Conservation (phyloP, 2,888 invertebrate species). For the Kryphioiulus occultus region DNA sequence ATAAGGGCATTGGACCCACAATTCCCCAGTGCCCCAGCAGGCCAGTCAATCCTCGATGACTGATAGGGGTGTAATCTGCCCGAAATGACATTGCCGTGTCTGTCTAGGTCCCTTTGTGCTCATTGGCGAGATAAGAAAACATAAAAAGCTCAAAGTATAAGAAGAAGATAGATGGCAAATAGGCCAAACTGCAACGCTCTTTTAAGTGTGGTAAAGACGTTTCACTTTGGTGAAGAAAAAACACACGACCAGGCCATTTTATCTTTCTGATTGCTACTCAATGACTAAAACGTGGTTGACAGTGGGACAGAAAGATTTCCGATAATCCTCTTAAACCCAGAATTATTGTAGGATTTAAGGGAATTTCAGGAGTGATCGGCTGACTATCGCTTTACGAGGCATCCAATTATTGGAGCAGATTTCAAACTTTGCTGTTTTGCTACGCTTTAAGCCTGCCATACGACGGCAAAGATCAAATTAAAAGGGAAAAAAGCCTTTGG, state of each 20-base stretch:
- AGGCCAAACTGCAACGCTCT: background rate
- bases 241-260: background rate
- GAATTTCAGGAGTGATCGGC: constrained; percentile 18
- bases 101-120: constrained; percentile 41
- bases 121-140: background rate
- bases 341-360: constrained; percentile 44
- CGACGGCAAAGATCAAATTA: background rate
- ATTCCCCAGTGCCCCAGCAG: background rate
- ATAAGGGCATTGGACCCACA: background rate
- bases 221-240: background rate
- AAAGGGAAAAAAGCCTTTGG: background rate
- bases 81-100: constrained; percentile 40
- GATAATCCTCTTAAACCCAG: constrained; percentile 42
- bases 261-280: constrained; percentile 28
- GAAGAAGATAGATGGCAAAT: constrained; percentile 5
- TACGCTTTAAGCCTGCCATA: background rate
- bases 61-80: constrained; percentile 45
- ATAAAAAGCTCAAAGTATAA: constrained; percentile 4
- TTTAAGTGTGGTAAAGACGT: constrained; percentile 26
- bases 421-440: background rate
- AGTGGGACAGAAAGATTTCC: constrained; percentile 27
- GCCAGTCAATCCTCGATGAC: constrained; percentile 32
- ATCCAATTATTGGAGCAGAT: constrained; percentile 20
- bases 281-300: constrained; percentile 35
- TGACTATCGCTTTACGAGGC: background rate